Conservation (phyloP, 2,888 invertebrate genomes). For the Physocephala rufipes region DNA sequence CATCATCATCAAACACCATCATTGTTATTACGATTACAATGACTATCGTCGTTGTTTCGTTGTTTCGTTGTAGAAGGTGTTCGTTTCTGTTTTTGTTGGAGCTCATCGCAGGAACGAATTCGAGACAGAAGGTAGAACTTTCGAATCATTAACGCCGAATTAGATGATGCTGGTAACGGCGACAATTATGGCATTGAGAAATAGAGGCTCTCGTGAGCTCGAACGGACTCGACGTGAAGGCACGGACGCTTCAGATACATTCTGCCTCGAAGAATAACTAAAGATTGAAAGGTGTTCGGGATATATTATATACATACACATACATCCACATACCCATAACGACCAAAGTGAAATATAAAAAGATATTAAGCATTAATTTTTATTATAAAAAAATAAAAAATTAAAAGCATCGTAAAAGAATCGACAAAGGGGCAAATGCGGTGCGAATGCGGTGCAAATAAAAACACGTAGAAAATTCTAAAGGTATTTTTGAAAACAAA, state of each 20-base stretch:
- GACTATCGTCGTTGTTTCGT: too few species aligned
- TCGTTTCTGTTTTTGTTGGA: background rate
- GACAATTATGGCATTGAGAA: constrained; percentile 56
- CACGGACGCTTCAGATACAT: background rate
- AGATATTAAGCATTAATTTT: too few species aligned
- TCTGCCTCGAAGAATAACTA: constrained; percentile 5
- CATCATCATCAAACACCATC: too few species aligned
- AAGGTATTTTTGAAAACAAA: too few species aligned
- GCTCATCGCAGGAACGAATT: constrained; percentile 22
- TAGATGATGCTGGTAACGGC: constrained; percentile 15
- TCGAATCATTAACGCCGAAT: constrained; percentile 52
- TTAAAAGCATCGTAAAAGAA: background rate
- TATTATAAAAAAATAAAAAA: constrained; percentile 17
- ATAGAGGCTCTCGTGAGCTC: constrained; percentile 61
- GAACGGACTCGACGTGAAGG: constrained; percentile 43
- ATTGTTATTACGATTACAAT: too few species aligned
- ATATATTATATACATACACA: constrained; percentile 4
- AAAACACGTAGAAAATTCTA: too few species aligned
- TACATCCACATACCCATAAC: constrained; percentile 12
- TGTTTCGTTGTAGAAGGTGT: too few species aligned
- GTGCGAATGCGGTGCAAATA: too few species aligned
- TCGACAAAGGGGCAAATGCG: too few species aligned
- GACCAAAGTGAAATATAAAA: constrained; percentile 14
- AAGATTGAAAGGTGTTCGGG: background rate
- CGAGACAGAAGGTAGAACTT: constrained; percentile 52